Base-by-base conservation (phyloP, 1,140 invertebrate genomes). In the Acromyrmex echinatior region DNA sequence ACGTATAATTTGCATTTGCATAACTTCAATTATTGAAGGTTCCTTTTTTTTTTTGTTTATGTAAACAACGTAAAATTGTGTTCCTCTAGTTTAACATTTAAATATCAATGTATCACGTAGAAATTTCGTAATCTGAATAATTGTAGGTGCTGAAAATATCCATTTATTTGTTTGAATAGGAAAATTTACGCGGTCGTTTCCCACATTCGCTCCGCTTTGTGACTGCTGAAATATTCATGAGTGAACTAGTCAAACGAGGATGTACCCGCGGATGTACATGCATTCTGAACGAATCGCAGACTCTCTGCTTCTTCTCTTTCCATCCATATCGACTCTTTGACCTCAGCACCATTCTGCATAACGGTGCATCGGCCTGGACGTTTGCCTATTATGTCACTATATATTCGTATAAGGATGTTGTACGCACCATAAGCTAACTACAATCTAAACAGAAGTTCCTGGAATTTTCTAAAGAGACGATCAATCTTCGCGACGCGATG, bases 371-470 rank as follows among this genome's bases (percentile, higher is more conserved):
- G 90, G 88, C 90, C 91, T 92, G 90, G 85, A 92, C 92, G 91
- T 90, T 92, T 91, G 92, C 92, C 92, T 92, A 92, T 92, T 92
- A 92, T 92, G 91, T 92, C 91, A 92, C 91, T 92, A 91, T 89
- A 91, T 89, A 91, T 92, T 90, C 87, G 79, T 70, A 71, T 86
- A 84, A 87, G 87, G 91, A 90, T 88, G 76, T 63, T 88, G 86
- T 28, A 76, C 85, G 70, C 87, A 87, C 87, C 87, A 79, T 88
- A 88, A 91, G 73, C 39, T 45, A 45, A 45, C 39, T 45, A 45
- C 21, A 76, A 49, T 65, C 31, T 71, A 62, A 66, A 85, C 84
- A 0, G 18, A 60, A 56, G 58, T 45, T 58, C 68, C 71, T 25
- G 31, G n/a, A 77, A 45, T 85, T 88, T 85, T 80, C 63, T 58